Evolutionary conservation across 2,797 vertebrate species (phyloP).

Genomic region (Aratinga solstitialis): DNA sequence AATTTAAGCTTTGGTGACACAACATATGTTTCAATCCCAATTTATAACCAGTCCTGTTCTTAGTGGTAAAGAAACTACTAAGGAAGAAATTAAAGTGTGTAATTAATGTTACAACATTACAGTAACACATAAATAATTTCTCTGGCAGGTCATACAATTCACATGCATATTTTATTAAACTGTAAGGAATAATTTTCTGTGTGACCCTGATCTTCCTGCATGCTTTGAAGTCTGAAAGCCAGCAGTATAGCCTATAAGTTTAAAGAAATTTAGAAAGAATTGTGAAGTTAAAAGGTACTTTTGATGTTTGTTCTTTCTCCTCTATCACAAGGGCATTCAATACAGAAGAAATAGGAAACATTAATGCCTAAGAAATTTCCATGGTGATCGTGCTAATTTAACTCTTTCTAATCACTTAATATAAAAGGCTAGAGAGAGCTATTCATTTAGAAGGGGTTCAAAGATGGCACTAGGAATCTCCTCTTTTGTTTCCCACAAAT

Average conservation of each 20-base stretch:
- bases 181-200: conserved; percentile 77
- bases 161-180: conserved; percentile 83
- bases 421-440: conserved; percentile 16
- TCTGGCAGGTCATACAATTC: conserved; percentile 74
- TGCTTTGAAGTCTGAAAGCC: conserved; percentile 82
- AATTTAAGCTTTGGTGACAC: not conserved
- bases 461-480: not conserved
- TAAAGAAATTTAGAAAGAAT: conserved; percentile 85
- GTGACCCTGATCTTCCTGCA: conserved; percentile 77
- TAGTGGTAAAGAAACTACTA: conserved; percentile 21
- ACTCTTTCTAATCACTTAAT: conserved; percentile 67
- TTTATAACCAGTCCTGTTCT: not conserved
- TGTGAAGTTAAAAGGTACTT: conserved; percentile 83
- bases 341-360: conserved; percentile 72
- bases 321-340: conserved; percentile 79
- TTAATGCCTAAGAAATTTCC: conserved; percentile 74
- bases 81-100: conserved; percentile 53
- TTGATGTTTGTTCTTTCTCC: conserved; percentile 84
- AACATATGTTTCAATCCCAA: not conserved
- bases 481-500: not conserved
- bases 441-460: not conserved
- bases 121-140: conserved; percentile 81
- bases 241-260: conserved; percentile 82
- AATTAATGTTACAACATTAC: conserved; percentile 77
- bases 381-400: conserved; percentile 72